phyloP scores from a whole-genome alignment of 1,140 invertebrate species.

The Amyelois transitella region DNA sequence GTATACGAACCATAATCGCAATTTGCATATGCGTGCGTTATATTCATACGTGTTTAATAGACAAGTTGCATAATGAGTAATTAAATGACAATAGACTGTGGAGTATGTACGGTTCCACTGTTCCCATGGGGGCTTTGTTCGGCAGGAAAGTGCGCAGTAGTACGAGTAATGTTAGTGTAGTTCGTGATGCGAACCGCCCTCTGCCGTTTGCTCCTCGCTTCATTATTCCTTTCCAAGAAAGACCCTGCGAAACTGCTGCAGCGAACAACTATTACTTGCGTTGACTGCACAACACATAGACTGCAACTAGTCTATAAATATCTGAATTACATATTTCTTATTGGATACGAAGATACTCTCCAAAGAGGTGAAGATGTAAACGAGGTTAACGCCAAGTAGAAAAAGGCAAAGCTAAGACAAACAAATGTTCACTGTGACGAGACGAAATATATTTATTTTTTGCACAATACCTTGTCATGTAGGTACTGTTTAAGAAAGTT shows the following conservation, averaged over 20 bases:
- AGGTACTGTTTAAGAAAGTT: no score
- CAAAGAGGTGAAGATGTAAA: no score
- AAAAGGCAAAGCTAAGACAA: no score
- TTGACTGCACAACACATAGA: neutral
- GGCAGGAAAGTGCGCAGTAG: conserved; percentile 16
- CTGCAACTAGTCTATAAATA: neutral
- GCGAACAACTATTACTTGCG: conserved; percentile 5
- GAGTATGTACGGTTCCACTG: conserved; percentile 7
- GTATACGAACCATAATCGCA: neutral
- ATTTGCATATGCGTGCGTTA: neutral
- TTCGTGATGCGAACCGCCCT: conserved; percentile 26
- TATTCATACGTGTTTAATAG: neutral
- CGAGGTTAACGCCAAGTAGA: no score
- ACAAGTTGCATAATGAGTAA: conserved; percentile 1
- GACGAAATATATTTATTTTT: no score
- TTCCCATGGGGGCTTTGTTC: conserved; percentile 34
- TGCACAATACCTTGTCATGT: no score
- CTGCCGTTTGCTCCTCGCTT: conserved; percentile 21
- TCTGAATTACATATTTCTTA: neutral
- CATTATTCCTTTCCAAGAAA: conserved; percentile 41
- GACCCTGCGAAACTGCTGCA: conserved; percentile 22
- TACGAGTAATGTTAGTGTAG: conserved; percentile 17
- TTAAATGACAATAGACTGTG: conserved; percentile 5
- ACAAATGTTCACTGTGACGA: no score
- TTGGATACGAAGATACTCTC: no score